Base-by-base conservation (phyloP, 2,113 vertebrate genomes). In the Mesoclemmys tuberculata region DNA sequence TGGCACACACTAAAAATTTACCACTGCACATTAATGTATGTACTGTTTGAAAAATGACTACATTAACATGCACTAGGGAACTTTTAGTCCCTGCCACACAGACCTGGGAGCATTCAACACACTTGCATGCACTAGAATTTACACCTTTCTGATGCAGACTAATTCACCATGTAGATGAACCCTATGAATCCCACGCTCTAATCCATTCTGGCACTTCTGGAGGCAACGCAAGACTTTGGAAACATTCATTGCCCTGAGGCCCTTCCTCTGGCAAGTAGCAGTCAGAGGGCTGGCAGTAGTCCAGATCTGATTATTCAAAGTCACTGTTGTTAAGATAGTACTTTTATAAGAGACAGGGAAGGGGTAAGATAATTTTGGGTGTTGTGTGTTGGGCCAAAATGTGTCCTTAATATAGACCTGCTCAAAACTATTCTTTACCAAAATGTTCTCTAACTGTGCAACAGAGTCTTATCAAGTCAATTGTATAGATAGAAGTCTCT, bases 211-310 rank as follows among this genome's bases (percentile, higher is more conserved):
- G 91, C 94, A 92, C 61, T 96, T 92, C 64, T 94, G 41, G 90
- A 97, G 82, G 97, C 90, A 93, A 91, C 90, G 88, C 85, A 98
- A 97, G 71, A 52, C 78, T 96, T 96, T 97, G 92, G 95, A 96
- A 97, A 78, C 55, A 80, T 21, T 87, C 0, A 1, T 51, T 77
- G 85, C 46, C 21, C 35, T 24, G 85, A 77, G 84, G 89, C 82
- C 90, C 92, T 82, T n/a, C 12, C 35, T 3, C 79, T 75, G 84
- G 79, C 89, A 75, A 88, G 80, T 82, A 94, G 82, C 12, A 94
- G 52, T 92, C 89, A 56, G 75, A 96, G 51, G 74, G 35, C 82
- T 98, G 97, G 97, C 94, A 83, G 6, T 5, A 10, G 55, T 97
- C 96, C 97, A 97, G 44, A 71, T 16, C 95, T 94, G 77, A 84